phyloP scores from a whole-genome alignment of 2,888 invertebrate species.

The Mythimna lalbum region DNA sequence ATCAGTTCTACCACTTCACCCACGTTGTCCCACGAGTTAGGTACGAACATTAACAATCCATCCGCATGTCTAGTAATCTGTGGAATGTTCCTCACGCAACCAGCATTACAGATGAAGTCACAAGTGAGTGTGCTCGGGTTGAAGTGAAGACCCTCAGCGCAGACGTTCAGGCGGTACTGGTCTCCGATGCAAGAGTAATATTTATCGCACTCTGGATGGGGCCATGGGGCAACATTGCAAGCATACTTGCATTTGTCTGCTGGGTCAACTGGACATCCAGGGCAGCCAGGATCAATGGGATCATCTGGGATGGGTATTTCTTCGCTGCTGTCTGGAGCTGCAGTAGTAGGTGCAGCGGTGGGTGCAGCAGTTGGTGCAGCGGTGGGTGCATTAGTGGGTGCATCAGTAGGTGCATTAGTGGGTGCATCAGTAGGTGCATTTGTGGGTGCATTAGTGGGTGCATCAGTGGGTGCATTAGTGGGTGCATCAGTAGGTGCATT shows the following conservation, averaged over 20 bases:
- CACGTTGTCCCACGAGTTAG: neutral
- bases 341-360: neutral
- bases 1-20: no score
- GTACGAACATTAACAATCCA: conserved; percentile 55
- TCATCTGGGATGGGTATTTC: neutral
- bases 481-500: no score
- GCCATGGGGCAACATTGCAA: conserved; percentile 82
- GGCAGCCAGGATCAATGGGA: neutral
- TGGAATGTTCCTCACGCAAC: conserved; percentile 69
- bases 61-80: conserved; percentile 67
- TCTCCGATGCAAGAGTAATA: conserved; percentile 80
- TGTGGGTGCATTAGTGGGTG: neutral
- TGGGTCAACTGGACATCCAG: neutral
- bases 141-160: conserved; percentile 83
- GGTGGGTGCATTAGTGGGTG: neutral
- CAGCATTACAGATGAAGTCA: conserved; percentile 80
- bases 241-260: conserved; percentile 67
- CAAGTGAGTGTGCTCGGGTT: conserved; percentile 77
- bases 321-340: neutral
- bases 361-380: neutral
- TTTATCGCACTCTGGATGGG: conserved; percentile 83
- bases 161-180: conserved; percentile 68
- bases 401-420: neutral
- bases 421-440: neutral
- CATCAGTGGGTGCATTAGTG: neutral